A percentile compares a stretch with the other conserved stretches of the same genome.
These are phyloP conservation scores for Ecdyonurus torrentis DNA, from an alignment of 2,888 invertebrate species.

Conservation along the genomic window DNA sequence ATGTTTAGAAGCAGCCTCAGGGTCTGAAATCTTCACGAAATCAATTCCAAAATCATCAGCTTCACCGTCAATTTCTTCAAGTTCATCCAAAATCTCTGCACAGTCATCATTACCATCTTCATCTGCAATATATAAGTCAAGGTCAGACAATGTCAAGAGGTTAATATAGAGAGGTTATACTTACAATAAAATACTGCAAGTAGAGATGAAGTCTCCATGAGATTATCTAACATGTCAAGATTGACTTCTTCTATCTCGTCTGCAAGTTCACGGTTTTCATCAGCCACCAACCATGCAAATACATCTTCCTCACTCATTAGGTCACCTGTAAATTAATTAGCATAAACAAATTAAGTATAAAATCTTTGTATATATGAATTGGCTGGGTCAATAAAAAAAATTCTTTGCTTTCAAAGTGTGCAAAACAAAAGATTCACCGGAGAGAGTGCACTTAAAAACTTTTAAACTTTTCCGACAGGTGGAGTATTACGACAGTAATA, in stretches of 20 bases:
- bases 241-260: slow-evolving; percentile 91
- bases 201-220: slow-evolving; percentile 71
- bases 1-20: slow-evolving; percentile 65
- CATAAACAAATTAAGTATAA: too few relatives aligned
- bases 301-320: slow-evolving; percentile 83
- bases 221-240: slow-evolving; percentile 68
- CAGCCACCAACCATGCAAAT: slow-evolving; percentile 82
- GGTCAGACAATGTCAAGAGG: slow-evolving; percentile 21
- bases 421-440: too few relatives aligned
- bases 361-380: too few relatives aligned
- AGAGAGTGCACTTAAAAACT: too few relatives aligned
- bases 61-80: slow-evolving; percentile 91
- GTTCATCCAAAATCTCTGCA: slow-evolving; percentile 70
- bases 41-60: slow-evolving; percentile 73
- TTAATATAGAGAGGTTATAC: slow-evolving; percentile 19
- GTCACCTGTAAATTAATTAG: slow-evolving; percentile 59
- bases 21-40: slow-evolving; percentile 78
- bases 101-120: slow-evolving; percentile 86
- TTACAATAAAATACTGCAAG: slow-evolving; percentile 86
- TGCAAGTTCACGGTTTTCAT: slow-evolving; percentile 80
- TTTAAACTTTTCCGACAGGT: too few relatives aligned
- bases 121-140: too few relatives aligned
- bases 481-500: too few relatives aligned
- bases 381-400: too few relatives aligned
- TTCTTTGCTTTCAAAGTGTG: too few relatives aligned